phyloP scores from a whole-genome alignment of 2,113 vertebrate species.

The Grantiella picta region DNA sequence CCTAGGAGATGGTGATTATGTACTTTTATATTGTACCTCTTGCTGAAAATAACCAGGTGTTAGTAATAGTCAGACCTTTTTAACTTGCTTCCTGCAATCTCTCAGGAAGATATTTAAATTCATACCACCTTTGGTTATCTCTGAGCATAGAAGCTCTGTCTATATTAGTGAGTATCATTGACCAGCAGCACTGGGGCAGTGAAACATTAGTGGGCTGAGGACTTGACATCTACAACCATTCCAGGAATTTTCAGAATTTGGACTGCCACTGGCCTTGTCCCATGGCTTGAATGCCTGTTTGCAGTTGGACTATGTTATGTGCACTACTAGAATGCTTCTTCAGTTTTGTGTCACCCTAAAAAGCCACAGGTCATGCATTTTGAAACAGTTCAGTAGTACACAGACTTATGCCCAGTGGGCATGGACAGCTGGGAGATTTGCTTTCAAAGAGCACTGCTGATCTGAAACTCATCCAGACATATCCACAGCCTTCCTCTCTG shows the following conservation, averaged over 20 bases:
- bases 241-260: background rate
- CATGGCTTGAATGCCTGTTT: background rate
- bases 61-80: background rate
- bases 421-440: background rate
- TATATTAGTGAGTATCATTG: fast-evolving
- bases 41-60: background rate
- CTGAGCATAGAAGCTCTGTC: background rate
- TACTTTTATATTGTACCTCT: background rate
- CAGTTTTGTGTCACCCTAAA: background rate
- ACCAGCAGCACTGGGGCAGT: background rate
- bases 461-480: background rate
- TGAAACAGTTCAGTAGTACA: background rate
- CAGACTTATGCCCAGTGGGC: background rate
- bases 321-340: background rate
- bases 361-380: background rate
- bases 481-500: background rate
- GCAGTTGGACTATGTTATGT: background rate
- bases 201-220: background rate
- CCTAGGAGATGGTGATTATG: background rate
- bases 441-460: background rate
- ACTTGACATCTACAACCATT: background rate
- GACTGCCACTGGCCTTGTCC: background rate
- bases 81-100: background rate
- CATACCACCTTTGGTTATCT: background rate
- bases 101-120: background rate